Evolutionary conservation across 1,140 invertebrate genomes (phyloP), one percentile per base, ranked within the genome.

Genomic region (Pissodes strobi): DNA sequence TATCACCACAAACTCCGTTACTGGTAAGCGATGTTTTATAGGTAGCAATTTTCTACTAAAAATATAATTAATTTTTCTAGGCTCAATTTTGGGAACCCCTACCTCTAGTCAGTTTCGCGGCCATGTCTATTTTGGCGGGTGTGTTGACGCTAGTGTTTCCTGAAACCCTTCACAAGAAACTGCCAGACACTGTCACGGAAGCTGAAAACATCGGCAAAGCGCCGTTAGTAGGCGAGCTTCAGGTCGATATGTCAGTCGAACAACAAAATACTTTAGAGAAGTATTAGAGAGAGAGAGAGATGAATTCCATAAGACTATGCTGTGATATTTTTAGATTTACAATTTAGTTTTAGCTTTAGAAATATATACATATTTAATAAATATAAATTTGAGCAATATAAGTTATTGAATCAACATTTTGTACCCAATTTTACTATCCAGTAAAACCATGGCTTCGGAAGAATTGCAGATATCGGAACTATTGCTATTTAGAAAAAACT

Each of bases 1-100:
- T 90, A 19, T 87, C 89, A 21, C 89, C 89, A 72, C 86, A 90
- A 79, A 85, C 85, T 49, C 86, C 87, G 8, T 78, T 90, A 53
- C 73, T 90, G 77, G 88, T 74, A 67, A 58, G 58, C 58, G 46
- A n/a, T n/a, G n/a, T n/a, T n/a, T n/a, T n/a, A n/a, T n/a, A n/a
- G n/a, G n/a, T n/a, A n/a, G n/a, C n/a, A n/a, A n/a, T n/a, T n/a
- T n/a, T n/a, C n/a, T n/a, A n/a, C n/a, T n/a, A n/a, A n/a, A n/a
- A n/a, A n/a, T n/a, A n/a, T n/a, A n/a, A 27, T 27, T 27, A 27
- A 13, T 57, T 45, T 46, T 74, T 76, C 68, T 46, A 76, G 76
- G 69, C 65, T 34, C 57, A 69, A 52, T 59, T 75, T 55, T 76
- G 72, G 73, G 63, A 66, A 15, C 72, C 75, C 9, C 43, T 90